Conservation (phyloP, 2,797 vertebrate genomes). For the Channa striata region DNA sequence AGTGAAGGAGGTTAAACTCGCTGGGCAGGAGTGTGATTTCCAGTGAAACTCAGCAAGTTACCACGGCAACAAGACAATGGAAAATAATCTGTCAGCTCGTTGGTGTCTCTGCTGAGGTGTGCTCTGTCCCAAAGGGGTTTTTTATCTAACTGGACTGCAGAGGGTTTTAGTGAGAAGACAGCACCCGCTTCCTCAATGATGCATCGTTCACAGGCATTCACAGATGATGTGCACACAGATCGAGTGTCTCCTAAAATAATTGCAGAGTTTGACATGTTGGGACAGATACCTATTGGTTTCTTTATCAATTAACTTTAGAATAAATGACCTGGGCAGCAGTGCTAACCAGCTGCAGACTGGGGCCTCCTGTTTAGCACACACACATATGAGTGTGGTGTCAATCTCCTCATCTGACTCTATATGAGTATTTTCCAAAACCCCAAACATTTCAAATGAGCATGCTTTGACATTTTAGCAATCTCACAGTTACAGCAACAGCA, state of each 20-base stretch:
- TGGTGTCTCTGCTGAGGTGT: slow-evolving; percentile 51
- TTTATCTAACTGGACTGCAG: slow-evolving; percentile 31
- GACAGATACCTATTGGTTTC: too few species aligned
- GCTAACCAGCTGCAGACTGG: neutral
- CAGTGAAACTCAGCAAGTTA: slow-evolving; percentile 76
- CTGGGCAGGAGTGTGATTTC: slow-evolving; percentile 75
- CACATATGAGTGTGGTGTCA: neutral
- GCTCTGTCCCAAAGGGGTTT: slow-evolving; percentile 3
- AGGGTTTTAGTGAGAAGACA: slow-evolving; percentile 18
- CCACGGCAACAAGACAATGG: slow-evolving; percentile 77
- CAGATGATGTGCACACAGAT: rapidly evolving
- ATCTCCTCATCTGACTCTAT: neutral
- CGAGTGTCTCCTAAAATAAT: neutral
- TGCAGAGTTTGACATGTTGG: too few species aligned
- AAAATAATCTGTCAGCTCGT: slow-evolving; percentile 76
- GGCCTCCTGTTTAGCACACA: neutral
- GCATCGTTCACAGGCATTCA: slow-evolving; percentile 13
- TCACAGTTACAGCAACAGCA: neutral
- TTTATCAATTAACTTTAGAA: too few species aligned
- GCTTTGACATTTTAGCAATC: neutral
- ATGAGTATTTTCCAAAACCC: rapidly evolving
- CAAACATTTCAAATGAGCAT: neutral
- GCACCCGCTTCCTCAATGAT: slow-evolving; percentile 20
- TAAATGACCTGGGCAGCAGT: too few species aligned
- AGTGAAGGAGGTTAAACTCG: slow-evolving; percentile 77